Base-by-base conservation (phyloP, 2,113 vertebrate genomes). In the Xiphophorus maculatus region DNA sequence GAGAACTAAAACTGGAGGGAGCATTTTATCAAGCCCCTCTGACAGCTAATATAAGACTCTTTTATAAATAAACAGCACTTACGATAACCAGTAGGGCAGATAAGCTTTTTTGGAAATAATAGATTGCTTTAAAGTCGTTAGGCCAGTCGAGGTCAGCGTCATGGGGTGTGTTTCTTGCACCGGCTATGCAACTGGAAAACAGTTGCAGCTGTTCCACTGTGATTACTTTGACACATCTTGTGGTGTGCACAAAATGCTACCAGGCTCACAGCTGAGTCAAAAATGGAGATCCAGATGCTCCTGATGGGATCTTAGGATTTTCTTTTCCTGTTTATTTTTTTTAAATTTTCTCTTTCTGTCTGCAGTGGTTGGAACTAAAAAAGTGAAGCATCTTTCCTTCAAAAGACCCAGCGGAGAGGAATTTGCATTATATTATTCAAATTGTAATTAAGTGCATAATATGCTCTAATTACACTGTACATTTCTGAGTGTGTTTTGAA, bases 371-470 rank as follows among this genome's bases (percentile, higher is more conserved):
- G n/a, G 63, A 74, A 79, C 68, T 71, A 73, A 79, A 87, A 42
- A 13, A 81, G 66, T 75, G 80, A 90, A 88, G 81, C 71, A 81
- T 86, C 71, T 58, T 76, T 63, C 79, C 82, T 83, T 77, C 80
- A 75, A 86, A 91, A 90, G 71, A 88, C 80, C 85, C 73, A 75
- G 62, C 4, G n/a, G 77, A 83, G 79, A 87, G 79, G 74, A 80
- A 91, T 90, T 90, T 90, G 85, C 89, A 91, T 91, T 88, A 76
- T 89, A 84, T 93, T 90, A 90, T 91, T 90, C 84, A 90, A 88
- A 92, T 82, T 87, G 74, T 78, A 84, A 79, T 88, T 87, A 91
- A 90, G 87, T 88, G 87, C 88, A 90, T 91, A 91, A 91, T 90
- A 88, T 40, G 48, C 73, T 73, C 83, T 91, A 91, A 92, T 93